phyloP scores from a whole-genome alignment of 2,113 vertebrate species.

The Montifringilla adamsi region DNA sequence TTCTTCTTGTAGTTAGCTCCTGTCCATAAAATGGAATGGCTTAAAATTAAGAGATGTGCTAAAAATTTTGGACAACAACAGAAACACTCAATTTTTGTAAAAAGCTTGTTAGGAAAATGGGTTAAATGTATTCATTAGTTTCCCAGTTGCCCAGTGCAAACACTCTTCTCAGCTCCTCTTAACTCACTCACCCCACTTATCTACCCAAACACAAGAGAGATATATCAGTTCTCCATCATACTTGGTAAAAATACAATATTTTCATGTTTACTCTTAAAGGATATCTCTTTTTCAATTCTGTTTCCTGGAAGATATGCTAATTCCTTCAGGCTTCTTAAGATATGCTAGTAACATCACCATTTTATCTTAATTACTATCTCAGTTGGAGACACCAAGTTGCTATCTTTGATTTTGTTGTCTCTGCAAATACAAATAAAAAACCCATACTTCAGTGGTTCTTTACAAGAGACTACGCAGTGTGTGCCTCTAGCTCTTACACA shows the following conservation, averaged over 20 bases:
- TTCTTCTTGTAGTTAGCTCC: neutral
- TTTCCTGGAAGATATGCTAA: neutral
- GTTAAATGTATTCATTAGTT: neutral
- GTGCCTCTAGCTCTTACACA: neutral
- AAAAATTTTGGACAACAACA: neutral
- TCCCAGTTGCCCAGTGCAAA: neutral
- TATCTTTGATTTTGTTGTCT: neutral
- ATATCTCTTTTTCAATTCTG: neutral
- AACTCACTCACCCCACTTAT: neutral
- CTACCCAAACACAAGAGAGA: neutral
- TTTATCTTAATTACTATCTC: conserved; percentile 40
- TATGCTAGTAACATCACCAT: neutral
- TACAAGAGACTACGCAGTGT: neutral
- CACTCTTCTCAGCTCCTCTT: neutral
- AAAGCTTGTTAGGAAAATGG: neutral
- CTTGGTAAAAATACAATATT: neutral
- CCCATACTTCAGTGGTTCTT: neutral
- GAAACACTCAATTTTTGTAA: neutral
- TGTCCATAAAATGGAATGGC: neutral
- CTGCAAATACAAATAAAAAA: neutral
- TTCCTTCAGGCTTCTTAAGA: neutral
- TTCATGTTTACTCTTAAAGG: neutral
- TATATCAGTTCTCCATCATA: neutral
- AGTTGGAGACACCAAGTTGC: neutral
- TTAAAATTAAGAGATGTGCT: neutral